Evolutionary conservation across 2,113 vertebrate genomes (phyloP), one percentile per base, ranked within the genome.

Genomic region (Chlamydotis undulata): DNA sequence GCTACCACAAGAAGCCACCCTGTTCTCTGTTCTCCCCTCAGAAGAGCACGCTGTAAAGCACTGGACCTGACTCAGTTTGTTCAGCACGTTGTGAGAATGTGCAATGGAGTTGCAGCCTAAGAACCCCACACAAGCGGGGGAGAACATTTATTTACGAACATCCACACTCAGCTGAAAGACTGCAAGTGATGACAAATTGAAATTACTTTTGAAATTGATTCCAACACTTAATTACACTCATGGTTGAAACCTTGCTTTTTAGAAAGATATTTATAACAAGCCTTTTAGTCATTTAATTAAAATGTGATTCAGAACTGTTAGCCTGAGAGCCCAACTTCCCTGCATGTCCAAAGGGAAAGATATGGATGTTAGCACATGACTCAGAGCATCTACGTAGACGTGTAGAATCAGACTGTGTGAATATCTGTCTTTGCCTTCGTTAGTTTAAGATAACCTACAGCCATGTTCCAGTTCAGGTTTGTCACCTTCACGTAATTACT

Each of bases 261-360:
- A 71, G 47, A 87, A 89, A 78, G 56, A 56, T 84, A 92, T 67
- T 91, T 94, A 53, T 84, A 82, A 84, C 56, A 84, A 78, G 19
- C 53, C n/a, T 81, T 94, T 96, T 74, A 94, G 35, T 92, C 39
- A 75, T 89, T 60, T 82, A 78, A 94, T 91, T 95, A 84, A 91
- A 82, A 49, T 56, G 11, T 84, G 73, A 87, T 68, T 94, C 77
- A 91, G 77, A 84, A 71, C 52, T 1, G 2, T 17, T 35, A 91
- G 73, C 43, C 53, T 55, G 43, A 74, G 28, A 94, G 25, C 56
- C 14, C 28, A 50, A 4, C 33, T 74, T 79, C 47, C 31, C 43
- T 75, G 18, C 14, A 10, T 31, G 26, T 39, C 83, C 64, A 81
- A 56, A 95, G 65, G 43, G 50, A 74, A 83, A 81, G 39, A 45